Evolutionary conservation across 2,797 vertebrate species (phyloP).

Genomic region (Cuculus canorus): DNA sequence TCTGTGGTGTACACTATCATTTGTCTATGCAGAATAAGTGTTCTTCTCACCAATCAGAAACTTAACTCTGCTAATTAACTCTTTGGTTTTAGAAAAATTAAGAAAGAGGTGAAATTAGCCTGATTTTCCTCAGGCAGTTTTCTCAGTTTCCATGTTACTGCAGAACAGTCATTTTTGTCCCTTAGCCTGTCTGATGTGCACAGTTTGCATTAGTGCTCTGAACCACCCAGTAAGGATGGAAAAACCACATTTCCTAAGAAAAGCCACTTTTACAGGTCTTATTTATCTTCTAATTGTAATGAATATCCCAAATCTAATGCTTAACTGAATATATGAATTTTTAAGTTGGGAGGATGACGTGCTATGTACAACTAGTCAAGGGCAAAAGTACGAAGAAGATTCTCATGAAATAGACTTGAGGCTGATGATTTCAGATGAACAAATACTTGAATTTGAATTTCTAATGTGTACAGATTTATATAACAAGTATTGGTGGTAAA

Average conservation of each 20-base stretch:
- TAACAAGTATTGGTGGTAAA: neutral
- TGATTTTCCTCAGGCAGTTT: neutral
- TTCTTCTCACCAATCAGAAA: constrained; percentile 21
- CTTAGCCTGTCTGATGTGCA: neutral
- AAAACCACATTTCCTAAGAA: constrained; percentile 36
- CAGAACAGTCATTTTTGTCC: neutral
- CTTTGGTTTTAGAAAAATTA: constrained; percentile 25
- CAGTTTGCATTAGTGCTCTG: neutral
- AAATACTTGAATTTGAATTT: neutral
- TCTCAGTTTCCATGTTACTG: neutral
- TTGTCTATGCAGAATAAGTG: constrained; percentile 29
- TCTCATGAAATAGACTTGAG: neutral
- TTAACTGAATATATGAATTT: constrained; percentile 27
- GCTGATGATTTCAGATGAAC: neutral
- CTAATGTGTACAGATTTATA: neutral
- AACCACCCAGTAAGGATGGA: constrained; percentile 17
- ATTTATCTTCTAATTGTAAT: constrained; percentile 56
- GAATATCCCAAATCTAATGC: constrained; percentile 5
- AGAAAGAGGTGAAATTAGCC: constrained; percentile 19
- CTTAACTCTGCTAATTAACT: constrained; percentile 29
- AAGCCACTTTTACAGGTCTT: neutral
- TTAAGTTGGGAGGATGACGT: neutral
- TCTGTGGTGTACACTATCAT: neutral
- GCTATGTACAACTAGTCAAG: neutral
- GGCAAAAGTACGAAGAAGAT: neutral